Conservation (phyloP, 2,888 invertebrate species). For the Hemicrepidius hirtus region DNA sequence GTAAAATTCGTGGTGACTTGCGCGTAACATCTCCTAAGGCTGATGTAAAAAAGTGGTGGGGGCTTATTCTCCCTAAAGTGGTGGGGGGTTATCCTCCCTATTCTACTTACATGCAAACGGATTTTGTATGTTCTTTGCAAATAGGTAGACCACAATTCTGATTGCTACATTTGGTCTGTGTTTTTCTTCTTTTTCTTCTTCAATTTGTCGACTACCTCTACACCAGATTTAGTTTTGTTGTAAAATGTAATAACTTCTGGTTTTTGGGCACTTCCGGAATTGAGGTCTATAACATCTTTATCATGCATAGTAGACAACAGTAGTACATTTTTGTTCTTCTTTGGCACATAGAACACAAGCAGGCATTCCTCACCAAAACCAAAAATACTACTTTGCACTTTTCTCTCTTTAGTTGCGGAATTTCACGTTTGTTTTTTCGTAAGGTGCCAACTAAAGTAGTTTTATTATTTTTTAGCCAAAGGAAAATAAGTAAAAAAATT, state of each 20-base stretch:
- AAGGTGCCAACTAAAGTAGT: constrained; percentile 30
- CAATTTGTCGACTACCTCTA: neutral
- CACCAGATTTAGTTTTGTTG: constrained; percentile 23
- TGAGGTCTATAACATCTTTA: constrained; percentile 12
- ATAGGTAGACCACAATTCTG: neutral
- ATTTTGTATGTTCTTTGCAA: neutral
- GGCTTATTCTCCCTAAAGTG: no score
- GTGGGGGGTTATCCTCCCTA: no score
- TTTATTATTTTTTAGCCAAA: constrained; percentile 12
- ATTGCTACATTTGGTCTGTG: neutral
- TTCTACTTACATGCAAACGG: neutral
- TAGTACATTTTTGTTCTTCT: constrained; percentile 27
- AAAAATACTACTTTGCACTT: neutral
- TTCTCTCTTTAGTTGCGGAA: neutral
- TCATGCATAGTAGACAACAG: constrained; percentile 29
- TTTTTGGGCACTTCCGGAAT: constrained; percentile 4
- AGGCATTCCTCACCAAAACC: constrained; percentile 1
- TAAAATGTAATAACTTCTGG: constrained; percentile 29
- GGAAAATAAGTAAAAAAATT: constrained; percentile 27
- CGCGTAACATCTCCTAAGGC: no score
- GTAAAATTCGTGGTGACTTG: no score
- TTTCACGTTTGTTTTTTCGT: neutral
- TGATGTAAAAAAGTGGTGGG: no score
- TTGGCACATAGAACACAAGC: neutral
- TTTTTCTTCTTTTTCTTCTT: neutral